These are phyloP conservation scores for Virgularia gustaviana DNA, from an alignment of 92 coral and sea anemone genomes.

Conservation along the genomic window DNA sequence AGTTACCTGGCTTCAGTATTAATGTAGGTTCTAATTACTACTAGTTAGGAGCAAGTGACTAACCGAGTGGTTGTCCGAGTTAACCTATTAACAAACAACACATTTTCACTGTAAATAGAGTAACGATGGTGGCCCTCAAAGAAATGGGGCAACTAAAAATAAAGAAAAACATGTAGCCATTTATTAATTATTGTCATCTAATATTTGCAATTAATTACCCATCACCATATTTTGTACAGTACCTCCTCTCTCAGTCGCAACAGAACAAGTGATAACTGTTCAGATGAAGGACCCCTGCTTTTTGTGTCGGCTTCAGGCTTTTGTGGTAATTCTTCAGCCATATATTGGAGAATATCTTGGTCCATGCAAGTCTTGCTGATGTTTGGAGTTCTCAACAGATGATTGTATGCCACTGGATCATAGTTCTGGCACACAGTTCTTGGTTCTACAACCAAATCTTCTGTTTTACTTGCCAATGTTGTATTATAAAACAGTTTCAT, in stretches of 20 bases:
- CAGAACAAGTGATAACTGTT: slow-evolving; percentile 65
- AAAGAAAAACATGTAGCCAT: slow-evolving; percentile 5
- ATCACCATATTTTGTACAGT: too few species aligned
- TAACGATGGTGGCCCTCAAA: slow-evolving; percentile 67
- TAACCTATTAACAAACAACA: slow-evolving; percentile 76
- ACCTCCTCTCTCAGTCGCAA: slow-evolving; percentile 80
- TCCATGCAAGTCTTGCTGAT: too few species aligned
- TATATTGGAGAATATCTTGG: too few species aligned
- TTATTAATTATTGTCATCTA: neutral
- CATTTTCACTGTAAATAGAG: slow-evolving; percentile 59
- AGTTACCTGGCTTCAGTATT: neutral
- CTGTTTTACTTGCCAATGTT: slow-evolving; percentile 18
- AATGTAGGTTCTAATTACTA: slow-evolving; percentile 2
- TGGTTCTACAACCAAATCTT: neutral
- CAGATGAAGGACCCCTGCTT: slow-evolving; percentile 59
- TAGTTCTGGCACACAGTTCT: neutral
- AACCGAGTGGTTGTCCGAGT: slow-evolving; percentile 76
- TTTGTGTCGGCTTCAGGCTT: slow-evolving; percentile 25
- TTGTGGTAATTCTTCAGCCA: too few species aligned
- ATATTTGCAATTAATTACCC: too few species aligned
- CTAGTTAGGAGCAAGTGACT: neutral
- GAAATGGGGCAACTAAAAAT: slow-evolving; percentile 72
- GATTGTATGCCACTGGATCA: neutral
- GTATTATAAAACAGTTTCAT: too few species aligned
- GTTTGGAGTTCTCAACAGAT: neutral